Base-by-base conservation (phyloP, 2,113 vertebrate genomes). In the Vulpes vulpes region DNA sequence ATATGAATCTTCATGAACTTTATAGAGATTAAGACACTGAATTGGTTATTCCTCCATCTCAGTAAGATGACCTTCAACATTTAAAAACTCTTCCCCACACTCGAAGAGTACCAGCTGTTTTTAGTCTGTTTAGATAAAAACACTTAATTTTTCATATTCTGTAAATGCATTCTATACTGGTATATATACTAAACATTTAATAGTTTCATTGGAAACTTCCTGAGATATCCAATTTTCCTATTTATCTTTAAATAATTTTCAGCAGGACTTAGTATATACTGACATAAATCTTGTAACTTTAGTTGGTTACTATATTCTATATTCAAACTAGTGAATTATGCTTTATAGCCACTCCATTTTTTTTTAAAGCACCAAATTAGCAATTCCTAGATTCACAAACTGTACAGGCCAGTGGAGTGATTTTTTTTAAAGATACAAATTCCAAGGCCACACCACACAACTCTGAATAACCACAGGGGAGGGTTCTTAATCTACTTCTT, bases 81-180 rank as follows among this genome's bases (percentile, higher is more conserved):
- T 88, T 86, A 79, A 76, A 94, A 74, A 30, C 7, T 82, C 51
- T 94, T 92, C 30, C 71, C 76, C 78, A 86, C 20, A 67, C 9
- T 55, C 22, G 6, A 89, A n/a, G 17, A 80, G 35, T 12, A 71
- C 38, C 57, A 62, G 32, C n/a, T 87, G 35, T 57, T 91, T 96
- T 67, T 32, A 83, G 96, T 71, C 57, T 90, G 20, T 25, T 79
- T 60, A 91, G 60, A 67, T 43, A 69, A 22, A 84, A 93, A 83
- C 11, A 81, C 65, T 96, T 89, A 59, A 78, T 80, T 94, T 95
- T 93, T 57, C 51, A n/a, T 71, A 96, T 91, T 92, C n/a, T 89
- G 80, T 78, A 94, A 91, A 83, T 53, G 62, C 80, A 95, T 93
- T 94, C 38, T 92, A 60, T 27, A 83, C 7, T 62, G 55, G 16